phyloP scores from a whole-genome alignment of 1,140 invertebrate species.

The Drosophila kanapiae region DNA sequence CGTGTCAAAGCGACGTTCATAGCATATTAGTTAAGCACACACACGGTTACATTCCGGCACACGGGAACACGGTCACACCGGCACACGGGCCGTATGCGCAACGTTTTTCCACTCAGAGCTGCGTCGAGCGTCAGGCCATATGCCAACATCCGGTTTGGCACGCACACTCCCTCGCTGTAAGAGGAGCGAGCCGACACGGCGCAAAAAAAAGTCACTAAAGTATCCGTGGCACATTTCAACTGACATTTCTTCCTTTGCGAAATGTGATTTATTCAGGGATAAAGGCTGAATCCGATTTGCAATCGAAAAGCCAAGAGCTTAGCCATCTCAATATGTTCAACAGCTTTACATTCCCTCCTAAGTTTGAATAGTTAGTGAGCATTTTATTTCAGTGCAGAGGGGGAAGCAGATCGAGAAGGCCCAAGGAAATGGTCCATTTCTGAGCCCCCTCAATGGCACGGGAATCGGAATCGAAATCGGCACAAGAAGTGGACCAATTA shows the following conservation, averaged over 20 bases:
- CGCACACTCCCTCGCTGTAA: conserved; percentile 31
- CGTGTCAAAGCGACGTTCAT: conserved; percentile 61
- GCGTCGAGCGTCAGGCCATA: conserved; percentile 45
- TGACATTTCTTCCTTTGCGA: not conserved
- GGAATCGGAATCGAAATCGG: not conserved
- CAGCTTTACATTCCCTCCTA: not conserved
- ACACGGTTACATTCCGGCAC: conserved; percentile 9
- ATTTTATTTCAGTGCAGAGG: not conserved
- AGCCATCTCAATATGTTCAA: not conserved
- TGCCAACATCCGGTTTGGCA: conserved; percentile 60
- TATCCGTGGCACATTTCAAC: not conserved
- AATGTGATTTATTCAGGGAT: conserved; percentile 1
- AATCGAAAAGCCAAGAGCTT: not conserved
- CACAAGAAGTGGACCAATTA: conserved; percentile 34
- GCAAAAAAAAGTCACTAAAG: not conserved
- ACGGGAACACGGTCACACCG: not conserved
- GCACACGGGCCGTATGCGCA: conserved; percentile 60
- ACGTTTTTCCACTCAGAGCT: conserved; percentile 44
- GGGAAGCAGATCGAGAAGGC: not conserved
- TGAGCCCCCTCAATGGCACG: not conserved
- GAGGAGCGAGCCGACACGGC: too few relatives aligned
- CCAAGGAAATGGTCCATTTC: conserved; percentile 13
- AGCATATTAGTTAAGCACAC: conserved; percentile 68
- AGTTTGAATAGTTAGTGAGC: too few relatives aligned
- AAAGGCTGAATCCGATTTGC: conserved; percentile 4